Conservation (phyloP, 2,797 vertebrate genomes). For the Enteromius afrohamiltoni region DNA sequence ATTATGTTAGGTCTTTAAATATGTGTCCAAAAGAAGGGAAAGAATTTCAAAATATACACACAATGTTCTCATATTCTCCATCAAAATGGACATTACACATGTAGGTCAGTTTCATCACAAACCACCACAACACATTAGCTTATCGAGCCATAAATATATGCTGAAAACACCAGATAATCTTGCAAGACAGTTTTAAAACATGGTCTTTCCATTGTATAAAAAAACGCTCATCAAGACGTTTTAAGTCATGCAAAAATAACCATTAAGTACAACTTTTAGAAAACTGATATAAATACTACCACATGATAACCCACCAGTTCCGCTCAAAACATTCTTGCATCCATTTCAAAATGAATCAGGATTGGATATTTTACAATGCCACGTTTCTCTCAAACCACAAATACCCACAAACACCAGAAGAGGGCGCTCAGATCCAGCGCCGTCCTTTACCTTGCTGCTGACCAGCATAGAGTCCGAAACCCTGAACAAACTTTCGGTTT, state of each 20-base stretch:
- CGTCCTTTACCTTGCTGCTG: no score
- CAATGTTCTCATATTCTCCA: constrained; percentile 48
- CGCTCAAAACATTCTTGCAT: constrained; percentile 42
- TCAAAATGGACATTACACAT: constrained; percentile 72
- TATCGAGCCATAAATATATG: constrained; percentile 82
- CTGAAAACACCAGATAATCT: constrained; percentile 65
- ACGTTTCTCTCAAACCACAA: not conserved
- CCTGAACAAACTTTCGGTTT: not conserved
- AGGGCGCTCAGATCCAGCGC: not conserved
- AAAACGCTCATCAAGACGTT: constrained; percentile 46
- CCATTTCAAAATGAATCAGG: constrained; percentile 16
- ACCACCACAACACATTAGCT: constrained; percentile 79
- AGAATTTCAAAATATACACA: constrained; percentile 64
- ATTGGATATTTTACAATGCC: constrained; percentile 47
- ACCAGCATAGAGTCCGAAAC: not conserved
- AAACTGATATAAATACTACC: constrained; percentile 57
- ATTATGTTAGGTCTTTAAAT: constrained; percentile 51
- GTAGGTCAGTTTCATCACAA: constrained; percentile 62
- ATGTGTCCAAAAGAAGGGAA: constrained; percentile 47
- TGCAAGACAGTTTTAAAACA: constrained; percentile 72
- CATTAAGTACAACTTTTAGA: constrained; percentile 43
- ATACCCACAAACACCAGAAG: constrained; percentile 27
- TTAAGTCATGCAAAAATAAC: constrained; percentile 59
- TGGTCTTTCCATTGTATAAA: constrained; percentile 49
- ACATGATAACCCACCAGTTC: constrained; percentile 41